Evolutionary conservation across 2,888 invertebrate species (phyloP), one percentile per base, ranked within the genome.

Genomic region (Busseola fusca): DNA sequence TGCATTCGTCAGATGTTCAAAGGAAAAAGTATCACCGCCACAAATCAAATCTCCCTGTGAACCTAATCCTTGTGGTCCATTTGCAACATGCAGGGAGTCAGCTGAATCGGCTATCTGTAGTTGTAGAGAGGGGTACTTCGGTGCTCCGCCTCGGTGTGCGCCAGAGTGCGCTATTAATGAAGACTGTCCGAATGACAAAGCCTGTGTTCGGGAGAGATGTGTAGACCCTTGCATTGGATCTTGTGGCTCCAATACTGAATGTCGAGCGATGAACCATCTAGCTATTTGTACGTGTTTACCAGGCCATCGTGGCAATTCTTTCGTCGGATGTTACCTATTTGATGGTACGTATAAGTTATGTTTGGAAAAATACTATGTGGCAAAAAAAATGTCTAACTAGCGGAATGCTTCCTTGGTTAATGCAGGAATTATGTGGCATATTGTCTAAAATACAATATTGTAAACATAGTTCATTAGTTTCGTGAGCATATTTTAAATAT

Each of bases 161-260:
- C 98, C 98, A 9, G 98, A 98, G 91, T 98, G 98, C 91, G 96
- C 96, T 12, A 96, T 97, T 45, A 97, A 98, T 89, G 97, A 97
- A 80, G 98, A 98, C 91, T 98, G 98, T 91, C 91, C 97, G 16
- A 96, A 96, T 81, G 96, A 97, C 86, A 96, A 96, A 89, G 97
- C 97, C 57, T 98, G 98, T 89, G 96, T 97, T 21, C 96, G 97
- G 87, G 97, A 97, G 84, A 98, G 97, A 93, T 98, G 98, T 90
- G 94, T 94, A 34, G 96, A 97, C 90, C 97, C 98, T 58, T 98
- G 98, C 88, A 96, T 96, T 40, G 97, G 97, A 79, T 96, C 97
- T 25, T 97, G 97, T 88, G 97, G 97, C n/a, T 90, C 96, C 27
- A 97, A 97, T 87, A 96, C 98, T 1, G 95, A 97, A 52, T 98